Evolutionary conservation across 2,113 vertebrate species (phyloP).

Genomic region (Synodontis membranacea): DNA sequence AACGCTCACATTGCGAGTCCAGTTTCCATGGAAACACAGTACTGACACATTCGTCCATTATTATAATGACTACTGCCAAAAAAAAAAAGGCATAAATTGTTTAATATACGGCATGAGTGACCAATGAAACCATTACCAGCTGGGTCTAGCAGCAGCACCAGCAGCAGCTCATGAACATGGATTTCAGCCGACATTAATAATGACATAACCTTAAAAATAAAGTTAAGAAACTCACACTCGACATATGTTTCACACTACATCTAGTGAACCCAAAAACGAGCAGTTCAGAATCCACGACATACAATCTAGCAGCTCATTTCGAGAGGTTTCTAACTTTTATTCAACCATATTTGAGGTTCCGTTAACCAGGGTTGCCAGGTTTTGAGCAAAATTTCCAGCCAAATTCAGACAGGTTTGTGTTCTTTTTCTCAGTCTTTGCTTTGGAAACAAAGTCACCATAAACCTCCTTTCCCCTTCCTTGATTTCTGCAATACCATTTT

Average conservation of each 20-base stretch:
- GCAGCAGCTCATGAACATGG: background rate
- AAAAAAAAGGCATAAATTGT: background rate
- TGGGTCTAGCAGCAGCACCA: background rate
- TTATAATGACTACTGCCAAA: background rate
- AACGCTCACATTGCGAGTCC: background rate
- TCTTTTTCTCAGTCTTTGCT: background rate
- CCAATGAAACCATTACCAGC: background rate
- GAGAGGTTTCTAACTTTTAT: background rate
- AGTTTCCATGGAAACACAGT: slow-evolving; percentile 45
- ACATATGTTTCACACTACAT: background rate
- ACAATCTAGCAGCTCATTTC: background rate
- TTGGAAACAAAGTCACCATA: background rate
- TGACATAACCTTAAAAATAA: background rate
- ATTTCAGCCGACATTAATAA: background rate
- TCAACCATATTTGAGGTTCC: background rate
- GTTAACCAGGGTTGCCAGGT: background rate
- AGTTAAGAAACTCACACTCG: background rate
- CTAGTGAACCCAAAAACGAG: background rate
- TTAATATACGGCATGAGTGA: background rate
- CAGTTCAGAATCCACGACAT: background rate
- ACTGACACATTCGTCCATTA: slow-evolving; percentile 1
- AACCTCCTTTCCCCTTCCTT: background rate
- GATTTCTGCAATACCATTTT: background rate
- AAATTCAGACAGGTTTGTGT: background rate
- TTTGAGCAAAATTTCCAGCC: background rate